Evolutionary conservation across 1,140 invertebrate genomes (phyloP).

Genomic region (Teleopsis dalmanni): DNA sequence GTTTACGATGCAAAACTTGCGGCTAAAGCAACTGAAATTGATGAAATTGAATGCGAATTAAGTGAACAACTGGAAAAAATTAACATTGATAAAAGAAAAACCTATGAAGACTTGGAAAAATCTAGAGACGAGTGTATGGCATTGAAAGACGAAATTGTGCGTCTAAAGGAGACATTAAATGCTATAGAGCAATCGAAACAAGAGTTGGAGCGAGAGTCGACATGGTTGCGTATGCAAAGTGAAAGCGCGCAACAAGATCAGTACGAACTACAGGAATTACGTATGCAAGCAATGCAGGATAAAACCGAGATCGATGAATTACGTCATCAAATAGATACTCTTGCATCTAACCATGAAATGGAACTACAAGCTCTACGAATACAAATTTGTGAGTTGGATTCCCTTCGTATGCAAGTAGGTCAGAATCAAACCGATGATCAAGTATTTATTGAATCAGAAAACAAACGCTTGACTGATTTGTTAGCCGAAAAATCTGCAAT

Average conservation of each 20-base stretch:
- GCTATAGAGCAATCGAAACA: conserved; percentile 27
- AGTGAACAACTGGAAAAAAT: conserved; percentile 54
- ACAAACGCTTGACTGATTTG: conserved; percentile 33
- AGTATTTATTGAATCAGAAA: conserved; percentile 40
- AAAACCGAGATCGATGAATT: conserved; percentile 41
- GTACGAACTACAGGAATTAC: conserved; percentile 34
- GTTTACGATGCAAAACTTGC: conserved; percentile 49
- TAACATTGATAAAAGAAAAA: conserved; percentile 46
- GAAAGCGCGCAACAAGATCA: conserved; percentile 38
- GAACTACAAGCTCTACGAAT: conserved; percentile 31
- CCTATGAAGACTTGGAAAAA: conserved; percentile 47
- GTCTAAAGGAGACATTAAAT: conserved; percentile 43
- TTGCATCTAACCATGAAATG: conserved; percentile 33
- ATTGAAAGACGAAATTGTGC: conserved; percentile 48
- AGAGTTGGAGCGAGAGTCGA: conserved; percentile 28
- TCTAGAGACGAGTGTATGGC: conserved; percentile 47
- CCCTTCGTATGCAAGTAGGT: conserved; percentile 24
- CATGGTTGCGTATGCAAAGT: conserved; percentile 34
- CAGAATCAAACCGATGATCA: conserved; percentile 43
- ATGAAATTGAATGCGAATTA: conserved; percentile 54
- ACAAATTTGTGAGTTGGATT: conserved; percentile 37
- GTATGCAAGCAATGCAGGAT: conserved; percentile 40
- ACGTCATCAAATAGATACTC: conserved; percentile 29
- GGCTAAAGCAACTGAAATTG: conserved; percentile 50
- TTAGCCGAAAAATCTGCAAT: conserved; percentile 33